Conservation (phyloP, 1,140 invertebrate species). For the Ylistrum balloti region DNA sequence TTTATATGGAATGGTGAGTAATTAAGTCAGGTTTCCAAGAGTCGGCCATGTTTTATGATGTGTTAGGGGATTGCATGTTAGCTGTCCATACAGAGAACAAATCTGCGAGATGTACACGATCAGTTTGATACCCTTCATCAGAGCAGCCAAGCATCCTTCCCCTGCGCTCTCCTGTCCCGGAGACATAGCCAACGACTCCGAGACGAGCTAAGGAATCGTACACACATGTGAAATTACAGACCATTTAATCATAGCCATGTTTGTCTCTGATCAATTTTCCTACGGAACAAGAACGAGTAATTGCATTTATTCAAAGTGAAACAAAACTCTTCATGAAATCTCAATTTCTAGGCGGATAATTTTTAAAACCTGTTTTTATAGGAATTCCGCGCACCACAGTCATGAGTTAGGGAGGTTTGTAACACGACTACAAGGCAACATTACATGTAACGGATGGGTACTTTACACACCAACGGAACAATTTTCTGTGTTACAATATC, state of each 20-base stretch:
- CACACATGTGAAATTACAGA: slow-evolving; percentile 34
- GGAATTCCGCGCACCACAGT: background rate
- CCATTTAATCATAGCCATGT: slow-evolving; percentile 23
- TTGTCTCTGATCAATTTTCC: slow-evolving; percentile 31
- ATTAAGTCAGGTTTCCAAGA: background rate
- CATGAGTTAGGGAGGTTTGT: background rate
- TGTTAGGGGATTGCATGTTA: slow-evolving; percentile 15
- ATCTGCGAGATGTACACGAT: background rate
- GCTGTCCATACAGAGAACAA: background rate
- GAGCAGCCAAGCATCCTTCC: background rate
- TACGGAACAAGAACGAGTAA: slow-evolving; percentile 23
- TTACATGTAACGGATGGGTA: background rate
- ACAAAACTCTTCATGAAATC: slow-evolving; percentile 39
- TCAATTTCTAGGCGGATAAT: slow-evolving; percentile 4
- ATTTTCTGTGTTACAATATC: background rate
- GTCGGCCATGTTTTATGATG: slow-evolving; percentile 32
- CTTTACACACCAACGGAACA: background rate
- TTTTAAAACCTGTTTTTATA: slow-evolving; percentile 3
- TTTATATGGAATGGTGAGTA: background rate
- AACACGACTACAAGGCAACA: background rate
- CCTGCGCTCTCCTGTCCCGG: background rate
- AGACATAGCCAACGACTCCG: background rate
- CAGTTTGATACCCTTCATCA: background rate
- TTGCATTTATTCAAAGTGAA: slow-evolving; percentile 29
- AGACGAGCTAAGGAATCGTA: background rate